A percentile compares a stretch with the other conserved stretches of the same genome.
Evolutionary conservation across 1,140 invertebrate genomes (phyloP).

Genomic region (Leptinotarsa undecemlineata): DNA sequence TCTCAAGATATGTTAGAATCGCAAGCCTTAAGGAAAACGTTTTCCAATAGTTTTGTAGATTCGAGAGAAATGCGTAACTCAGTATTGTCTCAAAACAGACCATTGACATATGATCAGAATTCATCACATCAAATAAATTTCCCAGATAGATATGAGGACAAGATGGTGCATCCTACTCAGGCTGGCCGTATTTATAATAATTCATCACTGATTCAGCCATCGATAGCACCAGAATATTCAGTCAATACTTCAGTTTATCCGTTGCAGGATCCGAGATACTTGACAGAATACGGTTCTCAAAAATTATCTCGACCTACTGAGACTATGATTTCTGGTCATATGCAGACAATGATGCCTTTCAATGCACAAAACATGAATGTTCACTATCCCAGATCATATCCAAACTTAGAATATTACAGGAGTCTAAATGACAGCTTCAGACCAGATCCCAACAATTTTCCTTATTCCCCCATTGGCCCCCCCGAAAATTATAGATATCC

Average conservation of each 20-base stretch:
- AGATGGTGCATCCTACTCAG: background rate
- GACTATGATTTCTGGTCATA: background rate
- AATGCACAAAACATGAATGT: too few relatives aligned
- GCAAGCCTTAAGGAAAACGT: background rate
- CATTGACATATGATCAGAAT: background rate
- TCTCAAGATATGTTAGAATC: background rate
- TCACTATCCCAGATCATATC: too few relatives aligned
- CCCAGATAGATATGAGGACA: background rate
- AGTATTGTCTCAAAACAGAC: background rate
- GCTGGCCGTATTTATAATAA: background rate
- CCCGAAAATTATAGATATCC: conserved; percentile 1
- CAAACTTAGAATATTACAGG: too few relatives aligned
- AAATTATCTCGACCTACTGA: background rate
- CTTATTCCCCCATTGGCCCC: background rate
- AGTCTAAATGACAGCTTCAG: background rate
- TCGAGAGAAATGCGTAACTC: background rate
- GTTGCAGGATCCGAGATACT: too few relatives aligned
- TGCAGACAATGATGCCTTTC: background rate
- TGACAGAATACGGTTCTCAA: background rate
- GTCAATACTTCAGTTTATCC: background rate
- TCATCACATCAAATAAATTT: background rate
- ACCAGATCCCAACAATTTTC: background rate
- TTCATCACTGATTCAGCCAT: background rate
- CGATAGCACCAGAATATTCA: background rate
- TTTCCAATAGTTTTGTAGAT: background rate